A percentile compares a stretch with the other conserved stretches of the same genome.
Evolutionary conservation across 2,113 vertebrate genomes (phyloP).

Genomic region (Anoura caudifer): DNA sequence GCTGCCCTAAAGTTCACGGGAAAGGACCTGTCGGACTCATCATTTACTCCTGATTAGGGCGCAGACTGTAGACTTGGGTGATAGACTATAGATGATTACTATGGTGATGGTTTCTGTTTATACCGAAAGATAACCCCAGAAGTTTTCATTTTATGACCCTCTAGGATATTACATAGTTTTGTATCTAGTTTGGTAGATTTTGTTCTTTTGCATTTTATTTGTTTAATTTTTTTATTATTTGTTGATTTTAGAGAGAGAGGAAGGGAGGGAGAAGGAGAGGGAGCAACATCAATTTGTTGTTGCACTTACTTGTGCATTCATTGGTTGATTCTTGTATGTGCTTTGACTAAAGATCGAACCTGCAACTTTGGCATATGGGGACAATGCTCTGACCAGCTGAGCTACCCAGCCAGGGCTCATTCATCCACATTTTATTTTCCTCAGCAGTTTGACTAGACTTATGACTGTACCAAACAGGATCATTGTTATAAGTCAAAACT

Average conservation of each 20-base stretch:
- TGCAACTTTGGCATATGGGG: too few relatives aligned
- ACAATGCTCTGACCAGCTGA: too few relatives aligned
- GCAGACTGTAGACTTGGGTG: neutral
- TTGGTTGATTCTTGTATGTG: too few relatives aligned
- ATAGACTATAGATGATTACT: neutral
- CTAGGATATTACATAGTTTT: neutral
- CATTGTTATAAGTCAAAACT: neutral
- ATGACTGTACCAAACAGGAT: neutral
- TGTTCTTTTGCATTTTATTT: slow-evolving; percentile 22
- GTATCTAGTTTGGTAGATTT: neutral
- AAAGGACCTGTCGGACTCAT: neutral
- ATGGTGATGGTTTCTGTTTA: neutral
- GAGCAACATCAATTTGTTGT: too few relatives aligned
- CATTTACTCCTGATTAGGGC: neutral
- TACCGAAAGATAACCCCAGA: neutral
- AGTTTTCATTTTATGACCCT: neutral
- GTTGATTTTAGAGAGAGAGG: too few relatives aligned
- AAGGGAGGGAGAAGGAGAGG: too few relatives aligned
- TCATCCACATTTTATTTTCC: slow-evolving; percentile 22
- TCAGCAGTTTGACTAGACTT: neutral
- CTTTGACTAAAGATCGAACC: too few relatives aligned
- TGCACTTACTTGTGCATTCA: too few relatives aligned
- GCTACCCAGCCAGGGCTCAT: neutral
- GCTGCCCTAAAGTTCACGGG: neutral
- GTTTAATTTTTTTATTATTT: neutral